phyloP scores from a whole-genome alignment of 2,888 invertebrate genomes.

The Imbricaverruca yamaguchii region DNA sequence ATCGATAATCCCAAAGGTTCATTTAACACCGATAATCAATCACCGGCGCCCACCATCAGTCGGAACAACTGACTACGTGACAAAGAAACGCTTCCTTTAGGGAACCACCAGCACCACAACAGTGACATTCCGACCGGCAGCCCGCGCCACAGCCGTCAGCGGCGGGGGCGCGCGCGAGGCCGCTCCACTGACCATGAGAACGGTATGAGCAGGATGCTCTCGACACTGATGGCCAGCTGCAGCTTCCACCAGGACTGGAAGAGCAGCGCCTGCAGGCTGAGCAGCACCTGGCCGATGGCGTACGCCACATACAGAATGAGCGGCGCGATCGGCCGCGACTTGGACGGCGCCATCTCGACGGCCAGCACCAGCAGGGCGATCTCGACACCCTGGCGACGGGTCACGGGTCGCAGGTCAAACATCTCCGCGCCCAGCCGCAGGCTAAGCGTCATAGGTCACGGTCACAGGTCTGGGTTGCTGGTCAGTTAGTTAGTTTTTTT shows the following conservation, averaged over 20 bases:
- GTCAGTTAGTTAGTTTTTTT: too few species aligned
- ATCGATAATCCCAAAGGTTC: too few species aligned
- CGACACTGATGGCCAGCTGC: conserved; percentile 15
- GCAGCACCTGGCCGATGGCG: conserved; percentile 18
- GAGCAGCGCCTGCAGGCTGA: conserved; percentile 16
- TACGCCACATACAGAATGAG: conserved; percentile 21
- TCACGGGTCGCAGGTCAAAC: background rate
- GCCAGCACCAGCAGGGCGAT: background rate
- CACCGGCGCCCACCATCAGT: too few species aligned
- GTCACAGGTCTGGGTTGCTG: too few species aligned
- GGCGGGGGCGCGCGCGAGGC: too few species aligned
- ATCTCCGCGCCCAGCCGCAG: background rate
- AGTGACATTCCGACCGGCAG: too few species aligned
- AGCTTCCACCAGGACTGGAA: conserved; percentile 19
- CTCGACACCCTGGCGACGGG: background rate
- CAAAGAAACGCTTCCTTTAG: too few species aligned
- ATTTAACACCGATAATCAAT: too few species aligned
- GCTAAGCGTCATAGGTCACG: too few species aligned
- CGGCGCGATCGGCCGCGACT: conserved; percentile 10
- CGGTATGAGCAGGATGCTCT: conserved; percentile 2
- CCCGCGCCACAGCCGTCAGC: too few species aligned
- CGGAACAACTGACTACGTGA: too few species aligned
- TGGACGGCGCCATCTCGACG: conserved; percentile 16
- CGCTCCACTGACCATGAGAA: conserved; percentile 11
- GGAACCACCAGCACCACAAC: too few species aligned